A percentile compares a stretch with the other conserved stretches of the same genome.
These are phyloP conservation scores for Gobionotothen gibberifrons DNA, from an alignment of 2,797 vertebrate genomes.

Conservation along the genomic window DNA sequence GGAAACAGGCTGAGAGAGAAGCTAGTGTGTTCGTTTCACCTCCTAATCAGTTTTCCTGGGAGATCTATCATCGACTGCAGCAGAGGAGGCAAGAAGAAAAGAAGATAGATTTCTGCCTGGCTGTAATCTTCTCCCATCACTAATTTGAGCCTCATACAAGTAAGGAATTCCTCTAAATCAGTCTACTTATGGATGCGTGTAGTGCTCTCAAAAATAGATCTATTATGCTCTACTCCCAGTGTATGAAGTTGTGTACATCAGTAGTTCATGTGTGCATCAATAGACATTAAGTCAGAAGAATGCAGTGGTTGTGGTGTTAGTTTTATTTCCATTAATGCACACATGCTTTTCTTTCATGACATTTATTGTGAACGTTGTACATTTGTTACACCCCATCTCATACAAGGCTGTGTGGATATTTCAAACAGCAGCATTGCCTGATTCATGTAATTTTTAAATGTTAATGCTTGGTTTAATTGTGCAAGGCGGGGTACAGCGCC, in stretches of 20 bases:
- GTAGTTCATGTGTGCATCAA: slow-evolving; percentile 5
- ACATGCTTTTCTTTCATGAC: slow-evolving; percentile 3
- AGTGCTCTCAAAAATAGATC: slow-evolving; percentile 5
- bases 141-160: slow-evolving; percentile 62
- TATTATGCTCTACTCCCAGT: not conserved
- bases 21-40: slow-evolving; percentile 72
- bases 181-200: slow-evolving; percentile 17
- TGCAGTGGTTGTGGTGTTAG: not conserved
- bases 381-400: slow-evolving; percentile 29
- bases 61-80: slow-evolving; percentile 75
- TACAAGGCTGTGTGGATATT: slow-evolving; percentile 5
- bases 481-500: not conserved
- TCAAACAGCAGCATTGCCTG: slow-evolving; percentile 13
- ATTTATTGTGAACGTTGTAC: slow-evolving; percentile 16
- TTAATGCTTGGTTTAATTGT: slow-evolving; percentile 30
- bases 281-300: slow-evolving; percentile 10
- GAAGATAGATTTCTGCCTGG: slow-evolving; percentile 23
- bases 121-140: slow-evolving; percentile 47
- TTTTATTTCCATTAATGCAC: slow-evolving; percentile 25
- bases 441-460: slow-evolving; percentile 11
- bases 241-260: slow-evolving; percentile 25
- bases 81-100: slow-evolving; percentile 53
- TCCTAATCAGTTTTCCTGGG: slow-evolving; percentile 78
- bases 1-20: slow-evolving; percentile 58
- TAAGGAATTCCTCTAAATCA: slow-evolving; percentile 61